Conservation (phyloP, 35 echinoderm and acorn worm genomes). For the Strongylocentrotus purpuratus region DNA sequence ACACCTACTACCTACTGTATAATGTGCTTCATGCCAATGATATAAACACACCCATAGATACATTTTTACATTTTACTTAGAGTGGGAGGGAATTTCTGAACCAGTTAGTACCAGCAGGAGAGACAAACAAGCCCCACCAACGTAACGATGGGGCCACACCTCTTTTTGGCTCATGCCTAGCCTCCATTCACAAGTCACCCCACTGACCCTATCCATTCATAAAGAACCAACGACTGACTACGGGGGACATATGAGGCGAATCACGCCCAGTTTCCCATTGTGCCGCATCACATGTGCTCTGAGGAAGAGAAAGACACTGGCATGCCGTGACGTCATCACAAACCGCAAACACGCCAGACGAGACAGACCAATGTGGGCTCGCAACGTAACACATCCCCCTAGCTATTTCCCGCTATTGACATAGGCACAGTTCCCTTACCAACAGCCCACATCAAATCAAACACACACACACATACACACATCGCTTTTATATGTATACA, state of each 20-base stretch:
- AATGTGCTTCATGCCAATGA: too few species aligned
- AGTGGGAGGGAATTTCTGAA: too few species aligned
- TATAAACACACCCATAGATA: too few species aligned
- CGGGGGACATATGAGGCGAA: background rate
- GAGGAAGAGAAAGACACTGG: background rate
- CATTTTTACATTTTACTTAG: too few species aligned
- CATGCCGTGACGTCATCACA: background rate
- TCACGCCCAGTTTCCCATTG: conserved; percentile 7
- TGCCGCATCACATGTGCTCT: background rate
- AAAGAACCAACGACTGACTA: background rate
- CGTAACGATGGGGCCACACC: background rate
- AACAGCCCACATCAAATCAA: conserved; percentile 11
- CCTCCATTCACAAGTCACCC: background rate
- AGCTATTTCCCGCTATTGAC: background rate
- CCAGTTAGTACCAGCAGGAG: background rate
- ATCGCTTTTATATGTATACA: too few species aligned
- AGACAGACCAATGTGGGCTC: background rate
- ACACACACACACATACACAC: background rate
- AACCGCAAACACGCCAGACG: background rate
- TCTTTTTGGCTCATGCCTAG: background rate
- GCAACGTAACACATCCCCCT: background rate
- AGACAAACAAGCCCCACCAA: background rate
- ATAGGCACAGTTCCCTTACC: background rate
- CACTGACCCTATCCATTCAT: background rate
- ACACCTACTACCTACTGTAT: too few species aligned